These are phyloP conservation scores for Drosophila cyrtoloma DNA, from an alignment of 2,888 invertebrate genomes.

Conservation along the genomic window DNA sequence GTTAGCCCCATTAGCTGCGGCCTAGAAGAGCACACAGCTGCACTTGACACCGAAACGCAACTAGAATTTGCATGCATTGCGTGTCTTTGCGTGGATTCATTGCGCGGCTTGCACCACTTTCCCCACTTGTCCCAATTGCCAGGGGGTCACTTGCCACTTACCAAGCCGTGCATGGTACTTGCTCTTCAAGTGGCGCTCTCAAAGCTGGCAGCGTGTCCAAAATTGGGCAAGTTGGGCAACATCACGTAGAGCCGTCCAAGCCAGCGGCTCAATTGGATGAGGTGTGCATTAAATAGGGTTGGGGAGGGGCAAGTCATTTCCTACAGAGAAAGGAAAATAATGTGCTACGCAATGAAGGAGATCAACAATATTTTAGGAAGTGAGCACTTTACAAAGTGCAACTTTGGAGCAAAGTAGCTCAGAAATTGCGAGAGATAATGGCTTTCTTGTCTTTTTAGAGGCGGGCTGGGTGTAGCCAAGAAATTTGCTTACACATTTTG, in stretches of 20 bases:
- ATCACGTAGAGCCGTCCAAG: conserved; percentile 62
- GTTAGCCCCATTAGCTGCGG: conserved; percentile 47
- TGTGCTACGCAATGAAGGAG: neutral
- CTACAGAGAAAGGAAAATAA: conserved; percentile 1
- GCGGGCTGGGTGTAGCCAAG: neutral
- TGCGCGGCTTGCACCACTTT: conserved; percentile 29
- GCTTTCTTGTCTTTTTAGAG: neutral
- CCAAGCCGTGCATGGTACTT: conserved; percentile 16
- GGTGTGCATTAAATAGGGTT: neutral
- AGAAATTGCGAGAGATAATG: neutral
- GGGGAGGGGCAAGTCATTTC: conserved; percentile 25
- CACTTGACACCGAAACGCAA: conserved; percentile 59
- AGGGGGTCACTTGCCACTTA: conserved; percentile 45
- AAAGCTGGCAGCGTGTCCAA: conserved; percentile 54
- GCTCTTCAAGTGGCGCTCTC: conserved; percentile 53
- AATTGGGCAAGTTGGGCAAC: conserved; percentile 72
- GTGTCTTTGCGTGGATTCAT: conserved; percentile 7
- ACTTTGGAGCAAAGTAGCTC: neutral
- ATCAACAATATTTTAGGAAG: neutral
- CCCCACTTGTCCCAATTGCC: conserved; percentile 33
- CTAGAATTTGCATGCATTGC: conserved; percentile 43
- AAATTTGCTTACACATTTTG: too few relatives aligned
- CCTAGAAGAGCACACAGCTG: conserved; percentile 9
- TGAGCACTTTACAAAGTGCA: neutral
- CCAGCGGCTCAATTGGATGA: conserved; percentile 16